Percentiles rank a stretch among this genome's conserved stretches.
These are phyloP conservation scores for Mormoops blainvillei DNA, from an alignment of 2,113 vertebrate genomes.

Conservation along the genomic window DNA sequence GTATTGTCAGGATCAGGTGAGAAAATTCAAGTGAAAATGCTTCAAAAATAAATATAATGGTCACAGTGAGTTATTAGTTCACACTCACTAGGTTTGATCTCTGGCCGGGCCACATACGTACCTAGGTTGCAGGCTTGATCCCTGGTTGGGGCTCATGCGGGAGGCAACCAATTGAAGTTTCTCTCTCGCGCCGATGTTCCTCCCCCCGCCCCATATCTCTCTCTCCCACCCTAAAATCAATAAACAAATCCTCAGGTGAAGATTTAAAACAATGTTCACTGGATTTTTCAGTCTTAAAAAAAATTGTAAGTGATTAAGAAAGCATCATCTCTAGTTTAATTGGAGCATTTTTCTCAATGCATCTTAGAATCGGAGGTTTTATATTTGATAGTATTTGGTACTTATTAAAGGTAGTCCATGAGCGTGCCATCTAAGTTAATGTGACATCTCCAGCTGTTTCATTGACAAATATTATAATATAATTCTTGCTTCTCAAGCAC, in stretches of 20 bases:
- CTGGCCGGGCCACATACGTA: too few species aligned
- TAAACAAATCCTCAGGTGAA: too few species aligned
- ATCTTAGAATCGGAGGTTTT: background rate
- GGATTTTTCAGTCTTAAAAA: too few species aligned
- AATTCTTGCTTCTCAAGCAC: background rate
- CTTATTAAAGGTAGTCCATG: background rate
- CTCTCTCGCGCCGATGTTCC: too few species aligned
- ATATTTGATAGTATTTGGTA: background rate
- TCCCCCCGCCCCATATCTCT: too few species aligned
- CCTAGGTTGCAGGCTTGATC: too few species aligned
- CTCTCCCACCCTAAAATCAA: too few species aligned
- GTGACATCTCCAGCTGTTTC: background rate
- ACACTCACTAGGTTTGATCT: background rate
- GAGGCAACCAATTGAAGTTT: too few species aligned
- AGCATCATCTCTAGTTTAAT: background rate
- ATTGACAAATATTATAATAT: background rate
- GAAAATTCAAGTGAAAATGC: background rate
- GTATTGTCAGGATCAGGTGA: background rate
- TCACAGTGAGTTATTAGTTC: background rate
- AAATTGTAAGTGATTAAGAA: background rate
- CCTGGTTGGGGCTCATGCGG: too few species aligned
- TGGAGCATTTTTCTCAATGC: background rate
- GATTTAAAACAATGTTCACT: too few species aligned
- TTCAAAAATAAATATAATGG: background rate
- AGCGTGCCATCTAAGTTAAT: background rate